phyloP scores from a whole-genome alignment of 2,888 invertebrate genomes.

The Thera britannica region DNA sequence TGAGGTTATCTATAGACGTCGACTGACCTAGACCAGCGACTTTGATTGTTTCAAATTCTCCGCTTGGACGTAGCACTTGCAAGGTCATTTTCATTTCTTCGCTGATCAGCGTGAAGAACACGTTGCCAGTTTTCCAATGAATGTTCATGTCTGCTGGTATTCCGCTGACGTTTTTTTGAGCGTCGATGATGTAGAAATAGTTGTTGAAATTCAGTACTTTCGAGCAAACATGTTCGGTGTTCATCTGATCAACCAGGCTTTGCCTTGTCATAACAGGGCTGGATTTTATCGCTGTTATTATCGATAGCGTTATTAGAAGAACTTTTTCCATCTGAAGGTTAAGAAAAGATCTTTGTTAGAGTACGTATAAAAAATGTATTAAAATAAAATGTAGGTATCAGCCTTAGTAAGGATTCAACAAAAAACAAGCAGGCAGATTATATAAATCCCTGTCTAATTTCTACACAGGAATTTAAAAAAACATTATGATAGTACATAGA shows the following conservation, averaged over 20 bases:
- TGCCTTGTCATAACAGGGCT: conserved; percentile 65
- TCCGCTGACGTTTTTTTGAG: conserved; percentile 60
- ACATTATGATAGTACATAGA: no score
- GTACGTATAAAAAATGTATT: background rate
- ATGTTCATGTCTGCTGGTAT: conserved; percentile 76
- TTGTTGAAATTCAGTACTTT: conserved; percentile 65
- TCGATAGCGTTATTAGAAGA: conserved; percentile 48
- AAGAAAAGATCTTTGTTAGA: background rate
- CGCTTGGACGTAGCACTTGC: conserved; percentile 63
- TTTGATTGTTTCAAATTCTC: conserved; percentile 67
- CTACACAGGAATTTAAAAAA: no score
- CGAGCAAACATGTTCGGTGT: conserved; percentile 55
- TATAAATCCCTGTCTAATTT: no score
- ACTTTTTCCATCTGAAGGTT: conserved; percentile 64
- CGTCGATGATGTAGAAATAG: conserved; percentile 62
- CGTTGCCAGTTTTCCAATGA: conserved; percentile 72
- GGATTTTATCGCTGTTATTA: conserved; percentile 45
- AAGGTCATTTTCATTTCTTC: conserved; percentile 76
- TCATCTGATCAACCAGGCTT: conserved; percentile 51
- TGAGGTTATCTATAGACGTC: conserved; percentile 75
- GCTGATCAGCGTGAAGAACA: conserved; percentile 73
- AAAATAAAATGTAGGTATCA: background rate
- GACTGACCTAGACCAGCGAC: conserved; percentile 75
- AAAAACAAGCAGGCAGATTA: no score
- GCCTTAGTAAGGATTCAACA: no score